A percentile compares a stretch with the other conserved stretches of the same genome.
phyloP scores from a whole-genome alignment of 2,113 vertebrate genomes.

The Mobula hypostoma region DNA sequence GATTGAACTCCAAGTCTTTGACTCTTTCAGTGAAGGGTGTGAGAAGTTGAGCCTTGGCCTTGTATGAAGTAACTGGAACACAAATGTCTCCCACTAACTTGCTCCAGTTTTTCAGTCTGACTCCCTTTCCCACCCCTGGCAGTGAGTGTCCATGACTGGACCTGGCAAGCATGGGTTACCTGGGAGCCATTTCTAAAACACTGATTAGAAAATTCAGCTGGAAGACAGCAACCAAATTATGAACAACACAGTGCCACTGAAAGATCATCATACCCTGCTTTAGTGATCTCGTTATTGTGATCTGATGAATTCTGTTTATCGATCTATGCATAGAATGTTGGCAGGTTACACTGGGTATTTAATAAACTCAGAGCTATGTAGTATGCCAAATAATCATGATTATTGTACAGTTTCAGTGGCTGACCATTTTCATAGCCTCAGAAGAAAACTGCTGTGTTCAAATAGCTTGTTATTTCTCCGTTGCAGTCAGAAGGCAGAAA shows the following conservation, averaged over 20 bases:
- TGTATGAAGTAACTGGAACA: too few relatives aligned
- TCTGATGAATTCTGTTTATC: neutral
- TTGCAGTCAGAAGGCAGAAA: slow-evolving; percentile 67
- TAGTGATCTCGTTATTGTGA: neutral
- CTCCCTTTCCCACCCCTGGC: too few relatives aligned
- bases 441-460: neutral
- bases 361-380: neutral
- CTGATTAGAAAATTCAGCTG: too few relatives aligned
- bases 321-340: neutral
- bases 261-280: neutral
- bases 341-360: neutral
- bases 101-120: too few relatives aligned
- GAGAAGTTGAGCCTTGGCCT: too few relatives aligned
- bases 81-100: too few relatives aligned
- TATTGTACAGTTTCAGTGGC: neutral
- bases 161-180: too few relatives aligned
- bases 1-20: too few relatives aligned
- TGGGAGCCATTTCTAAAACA: too few relatives aligned
- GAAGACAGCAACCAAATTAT: neutral
- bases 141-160: too few relatives aligned
- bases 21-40: too few relatives aligned
- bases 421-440: neutral
- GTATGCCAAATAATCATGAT: neutral
- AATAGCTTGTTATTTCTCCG: slow-evolving; percentile 38
- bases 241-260: neutral